These are phyloP conservation scores for Aporrectodea caliginosa DNA, from an alignment of 1,140 invertebrate genomes.

Conservation along the genomic window DNA sequence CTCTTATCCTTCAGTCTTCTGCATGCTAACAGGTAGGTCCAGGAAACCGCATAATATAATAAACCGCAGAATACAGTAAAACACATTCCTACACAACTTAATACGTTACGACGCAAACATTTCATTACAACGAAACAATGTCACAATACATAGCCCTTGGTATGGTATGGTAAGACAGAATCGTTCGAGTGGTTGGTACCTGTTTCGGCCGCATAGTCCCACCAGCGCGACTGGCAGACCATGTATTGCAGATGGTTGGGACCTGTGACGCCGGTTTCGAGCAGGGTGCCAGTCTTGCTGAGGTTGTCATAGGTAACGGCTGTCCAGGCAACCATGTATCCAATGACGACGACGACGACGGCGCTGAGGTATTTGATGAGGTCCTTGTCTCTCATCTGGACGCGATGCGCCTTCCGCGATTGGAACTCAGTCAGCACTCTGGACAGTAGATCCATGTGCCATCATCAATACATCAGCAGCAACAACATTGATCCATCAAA, in stretches of 20 bases:
- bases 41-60: too few relatives aligned
- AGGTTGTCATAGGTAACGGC: constrained; percentile 59
- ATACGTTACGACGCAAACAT: too few relatives aligned
- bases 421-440: constrained; percentile 64
- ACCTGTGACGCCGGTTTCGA: constrained; percentile 47
- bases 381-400: constrained; percentile 79
- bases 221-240: constrained; percentile 72
- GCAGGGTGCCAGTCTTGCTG: constrained; percentile 42
- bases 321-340: constrained; percentile 82
- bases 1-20: too few relatives aligned
- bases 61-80: too few relatives aligned
- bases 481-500: too few relatives aligned
- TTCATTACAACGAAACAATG: too few relatives aligned
- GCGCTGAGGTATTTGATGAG: constrained; percentile 73
- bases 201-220: constrained; percentile 81
- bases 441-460: constrained; percentile 24
- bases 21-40: too few relatives aligned
- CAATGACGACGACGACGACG: constrained; percentile 71
- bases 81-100: too few relatives aligned
- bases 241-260: constrained; percentile 58
- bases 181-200: too few relatives aligned
- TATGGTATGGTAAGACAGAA: too few relatives aligned
- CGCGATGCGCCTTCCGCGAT: constrained; percentile 82
- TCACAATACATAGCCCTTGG: too few relatives aligned
- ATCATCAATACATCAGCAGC: not conserved